phyloP scores from a whole-genome alignment of 1,140 invertebrate species.

The Ridgeia piscesae region DNA sequence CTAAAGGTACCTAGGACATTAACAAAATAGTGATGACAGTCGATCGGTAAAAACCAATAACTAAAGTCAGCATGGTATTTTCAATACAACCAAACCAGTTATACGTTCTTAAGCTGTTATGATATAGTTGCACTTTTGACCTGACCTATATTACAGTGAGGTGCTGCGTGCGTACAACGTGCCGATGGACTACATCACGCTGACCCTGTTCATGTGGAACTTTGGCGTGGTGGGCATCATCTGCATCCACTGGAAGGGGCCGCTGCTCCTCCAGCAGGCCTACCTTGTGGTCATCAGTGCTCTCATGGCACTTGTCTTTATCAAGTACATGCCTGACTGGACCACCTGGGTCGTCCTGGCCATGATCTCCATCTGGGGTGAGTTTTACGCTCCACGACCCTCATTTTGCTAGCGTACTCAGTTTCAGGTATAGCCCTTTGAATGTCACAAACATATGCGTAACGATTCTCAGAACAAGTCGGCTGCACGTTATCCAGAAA shows the following conservation, averaged over 20 bases:
- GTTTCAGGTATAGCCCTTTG: too few species aligned
- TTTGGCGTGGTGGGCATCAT: conserved; percentile 97
- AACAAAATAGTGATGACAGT: too few species aligned
- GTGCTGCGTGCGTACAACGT: conserved; percentile 66
- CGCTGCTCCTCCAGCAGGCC: conserved; percentile 88
- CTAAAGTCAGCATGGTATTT: too few species aligned
- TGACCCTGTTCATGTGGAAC: conserved; percentile 92
- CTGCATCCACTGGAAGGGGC: conserved; percentile 97
- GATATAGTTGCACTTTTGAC: not conserved
- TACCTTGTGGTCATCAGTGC: conserved; percentile 97
- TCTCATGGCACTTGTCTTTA: conserved; percentile 98
- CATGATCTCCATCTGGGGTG: conserved; percentile 97
- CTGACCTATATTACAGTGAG: conserved; percentile 26
- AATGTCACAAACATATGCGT: too few species aligned
- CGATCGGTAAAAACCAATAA: too few species aligned
- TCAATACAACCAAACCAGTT: too few species aligned
- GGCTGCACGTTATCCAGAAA: too few species aligned
- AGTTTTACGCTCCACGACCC: conserved; percentile 32
- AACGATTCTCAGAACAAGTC: too few species aligned
- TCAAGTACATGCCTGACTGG: conserved; percentile 99
- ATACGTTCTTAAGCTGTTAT: too few species aligned
- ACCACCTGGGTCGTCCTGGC: conserved; percentile 96
- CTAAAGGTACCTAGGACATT: too few species aligned
- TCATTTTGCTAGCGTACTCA: not conserved
- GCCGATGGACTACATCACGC: conserved; percentile 91